Conservation (phyloP, 2,888 invertebrate genomes). For the Drosophila robusta region DNA sequence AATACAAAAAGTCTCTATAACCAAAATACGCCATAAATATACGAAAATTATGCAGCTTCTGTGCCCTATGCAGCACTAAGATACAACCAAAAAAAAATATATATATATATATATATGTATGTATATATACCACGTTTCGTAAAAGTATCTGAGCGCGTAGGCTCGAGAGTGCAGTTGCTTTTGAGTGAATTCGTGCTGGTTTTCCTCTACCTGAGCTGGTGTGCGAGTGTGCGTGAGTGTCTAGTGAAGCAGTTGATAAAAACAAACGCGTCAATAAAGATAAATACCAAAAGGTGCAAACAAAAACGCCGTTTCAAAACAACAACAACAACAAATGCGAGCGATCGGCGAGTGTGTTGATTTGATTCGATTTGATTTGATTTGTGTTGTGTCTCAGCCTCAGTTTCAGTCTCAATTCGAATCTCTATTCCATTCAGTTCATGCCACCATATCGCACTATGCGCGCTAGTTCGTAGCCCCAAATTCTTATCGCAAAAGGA, state of each 20-base stretch:
- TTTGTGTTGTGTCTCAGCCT: constrained; percentile 8
- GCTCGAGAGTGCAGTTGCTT: constrained; percentile 62
- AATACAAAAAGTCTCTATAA: constrained; percentile 61
- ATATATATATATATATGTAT: too few relatives aligned
- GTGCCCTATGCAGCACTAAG: constrained; percentile 68
- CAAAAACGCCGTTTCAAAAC: constrained; percentile 57
- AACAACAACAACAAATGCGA: constrained; percentile 8
- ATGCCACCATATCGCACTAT: constrained; percentile 46
- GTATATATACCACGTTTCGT: constrained; percentile 58
- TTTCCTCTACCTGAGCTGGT: constrained; percentile 61
- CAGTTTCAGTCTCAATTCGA: constrained; percentile 2
- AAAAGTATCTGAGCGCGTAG: constrained; percentile 68
- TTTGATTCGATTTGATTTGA: too few relatives aligned
- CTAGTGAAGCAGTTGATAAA: constrained; percentile 73
- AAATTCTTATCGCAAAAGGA: constrained; percentile 84
- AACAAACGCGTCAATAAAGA: constrained; percentile 78
- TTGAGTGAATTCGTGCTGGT: constrained; percentile 66
- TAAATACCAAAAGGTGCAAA: constrained; percentile 72
- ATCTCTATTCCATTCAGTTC: constrained; percentile 22
- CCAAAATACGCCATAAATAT: constrained; percentile 67
- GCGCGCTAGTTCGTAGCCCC: constrained; percentile 76
- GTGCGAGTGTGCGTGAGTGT: constrained; percentile 28
- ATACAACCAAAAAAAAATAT: constrained; percentile 53
- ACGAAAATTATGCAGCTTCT: constrained; percentile 59
- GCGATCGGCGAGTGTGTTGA: neutral